These are phyloP conservation scores for Heliothis subflexa DNA, from an alignment of 1,140 invertebrate genomes.

Conservation along the genomic window DNA sequence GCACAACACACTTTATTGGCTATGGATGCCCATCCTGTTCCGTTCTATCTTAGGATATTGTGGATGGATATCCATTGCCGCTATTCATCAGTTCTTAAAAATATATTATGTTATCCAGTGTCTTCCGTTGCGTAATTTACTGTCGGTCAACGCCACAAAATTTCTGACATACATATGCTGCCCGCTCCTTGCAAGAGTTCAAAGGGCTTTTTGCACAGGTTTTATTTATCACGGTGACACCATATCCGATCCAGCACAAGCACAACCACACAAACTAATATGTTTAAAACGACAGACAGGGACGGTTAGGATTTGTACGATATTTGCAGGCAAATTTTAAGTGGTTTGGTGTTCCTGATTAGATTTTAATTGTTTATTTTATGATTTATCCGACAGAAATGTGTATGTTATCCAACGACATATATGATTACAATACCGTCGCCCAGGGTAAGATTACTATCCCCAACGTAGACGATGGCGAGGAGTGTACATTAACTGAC, in stretches of 20 bases:
- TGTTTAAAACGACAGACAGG: slow-evolving; percentile 55
- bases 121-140: slow-evolving; percentile 14
- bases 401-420: slow-evolving; percentile 94
- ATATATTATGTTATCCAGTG: neutral
- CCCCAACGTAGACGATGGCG: slow-evolving; percentile 97
- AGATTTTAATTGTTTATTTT: slow-evolving; percentile 47
- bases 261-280: slow-evolving; percentile 67
- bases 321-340: slow-evolving; percentile 42
- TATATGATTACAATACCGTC: slow-evolving; percentile 97
- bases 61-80: neutral
- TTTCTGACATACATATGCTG: slow-evolving; percentile 78
- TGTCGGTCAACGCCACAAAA: slow-evolving; percentile 53
- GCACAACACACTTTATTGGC: neutral
- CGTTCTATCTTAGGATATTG: neutral
- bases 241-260: slow-evolving; percentile 67
- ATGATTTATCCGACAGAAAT: slow-evolving; percentile 88
- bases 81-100: neutral
- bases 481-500: slow-evolving; percentile 96
- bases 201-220: slow-evolving; percentile 74
- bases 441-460: slow-evolving; percentile 99
- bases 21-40: neutral
- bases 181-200: slow-evolving; percentile 79
- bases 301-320: slow-evolving; percentile 50
- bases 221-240: slow-evolving; percentile 52
- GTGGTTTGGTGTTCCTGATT: slow-evolving; percentile 33